These are phyloP conservation scores for Gonioctena quinquepunctata DNA, from an alignment of 1,140 invertebrate species.

Conservation along the genomic window DNA sequence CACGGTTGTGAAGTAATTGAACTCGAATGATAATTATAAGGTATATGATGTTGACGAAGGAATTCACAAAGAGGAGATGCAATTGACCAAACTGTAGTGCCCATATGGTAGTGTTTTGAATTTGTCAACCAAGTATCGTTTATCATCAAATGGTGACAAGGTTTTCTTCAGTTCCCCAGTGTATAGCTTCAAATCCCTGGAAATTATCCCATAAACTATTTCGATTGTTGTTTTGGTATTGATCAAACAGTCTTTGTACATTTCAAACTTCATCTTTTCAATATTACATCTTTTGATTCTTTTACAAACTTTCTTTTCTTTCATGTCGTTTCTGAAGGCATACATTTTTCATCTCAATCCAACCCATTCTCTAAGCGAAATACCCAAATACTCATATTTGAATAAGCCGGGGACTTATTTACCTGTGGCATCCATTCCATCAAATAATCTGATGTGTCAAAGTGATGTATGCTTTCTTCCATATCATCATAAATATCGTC, in stretches of 20 bases:
- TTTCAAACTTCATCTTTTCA: neutral
- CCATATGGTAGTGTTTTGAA: conserved; percentile 14
- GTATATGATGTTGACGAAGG: conserved; percentile 8
- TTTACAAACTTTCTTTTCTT: conserved; percentile 2
- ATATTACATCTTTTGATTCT: conserved; percentile 4
- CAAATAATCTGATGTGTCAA: conserved; percentile 43
- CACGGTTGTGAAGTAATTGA: conserved; percentile 35
- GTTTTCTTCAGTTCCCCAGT: conserved; percentile 10
- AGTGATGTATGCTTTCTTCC: too few species aligned
- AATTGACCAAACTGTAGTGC: neutral
- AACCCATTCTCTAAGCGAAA: too few species aligned
- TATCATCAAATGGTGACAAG: too few species aligned
- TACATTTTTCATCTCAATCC: too few species aligned
- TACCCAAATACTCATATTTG: too few species aligned
- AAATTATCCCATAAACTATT: too few species aligned
- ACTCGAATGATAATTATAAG: conserved; percentile 10
- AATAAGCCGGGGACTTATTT: too few species aligned
- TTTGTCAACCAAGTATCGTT: conserved; percentile 11
- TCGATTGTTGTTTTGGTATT: too few species aligned
- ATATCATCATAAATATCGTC: too few species aligned
- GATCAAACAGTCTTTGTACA: too few species aligned
- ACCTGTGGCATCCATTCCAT: neutral
- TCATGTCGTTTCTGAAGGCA: too few species aligned
- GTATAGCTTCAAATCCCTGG: neutral
- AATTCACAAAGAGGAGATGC: neutral